Percentiles rank a stretch among this genome's conserved stretches.
phyloP scores from a whole-genome alignment of 2,797 vertebrate species.

The Myotis planiceps region DNA sequence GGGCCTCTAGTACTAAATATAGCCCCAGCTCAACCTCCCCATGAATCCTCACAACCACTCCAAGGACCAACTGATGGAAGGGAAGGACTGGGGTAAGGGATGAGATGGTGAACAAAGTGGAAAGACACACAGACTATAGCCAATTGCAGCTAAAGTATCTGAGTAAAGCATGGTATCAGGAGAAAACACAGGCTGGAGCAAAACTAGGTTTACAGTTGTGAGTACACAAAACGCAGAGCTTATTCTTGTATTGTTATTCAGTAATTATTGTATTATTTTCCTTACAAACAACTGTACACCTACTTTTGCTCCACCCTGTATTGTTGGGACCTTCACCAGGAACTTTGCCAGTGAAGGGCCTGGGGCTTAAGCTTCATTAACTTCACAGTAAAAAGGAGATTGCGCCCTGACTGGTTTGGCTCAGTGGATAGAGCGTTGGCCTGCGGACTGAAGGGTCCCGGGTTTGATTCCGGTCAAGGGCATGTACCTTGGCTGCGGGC shows the following conservation, averaged over 20 bases:
- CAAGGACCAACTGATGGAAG: not conserved
- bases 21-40: not conserved
- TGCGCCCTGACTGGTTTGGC: not conserved
- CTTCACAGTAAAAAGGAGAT: not conserved
- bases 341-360: not conserved
- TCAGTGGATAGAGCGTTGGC: no score
- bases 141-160: not conserved
- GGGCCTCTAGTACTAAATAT: not conserved
- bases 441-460: no score
- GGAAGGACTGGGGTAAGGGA: no score
- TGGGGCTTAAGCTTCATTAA: not conserved
- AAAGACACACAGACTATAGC: not conserved
- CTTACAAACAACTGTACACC: not conserved
- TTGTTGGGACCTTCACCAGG: not conserved
- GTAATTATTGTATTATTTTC: not conserved
- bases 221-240: not conserved
- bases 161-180: not conserved
- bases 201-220: not conserved
- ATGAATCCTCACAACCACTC: not conserved
- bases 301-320: not conserved
- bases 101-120: not conserved
- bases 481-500: no score
- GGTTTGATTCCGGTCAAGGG: no score
- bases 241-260: not conserved
- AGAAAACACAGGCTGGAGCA: not conserved